Percentiles rank a stretch among this genome's conserved stretches.
These are phyloP conservation scores for Camponotus fellah DNA, from an alignment of 2,888 invertebrate species.

Conservation along the genomic window DNA sequence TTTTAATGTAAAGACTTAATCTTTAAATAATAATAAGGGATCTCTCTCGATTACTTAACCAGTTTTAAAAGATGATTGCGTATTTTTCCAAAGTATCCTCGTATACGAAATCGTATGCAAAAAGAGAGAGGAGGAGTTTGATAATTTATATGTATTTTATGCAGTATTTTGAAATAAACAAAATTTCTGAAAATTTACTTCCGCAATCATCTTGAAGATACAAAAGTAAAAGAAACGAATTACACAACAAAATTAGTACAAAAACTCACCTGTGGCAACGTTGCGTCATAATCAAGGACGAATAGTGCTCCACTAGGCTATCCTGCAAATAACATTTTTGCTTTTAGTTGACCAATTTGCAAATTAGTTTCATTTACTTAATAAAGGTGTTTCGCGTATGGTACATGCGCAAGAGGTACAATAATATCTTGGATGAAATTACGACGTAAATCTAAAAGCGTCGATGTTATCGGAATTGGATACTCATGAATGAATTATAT, in stretches of 20 bases:
- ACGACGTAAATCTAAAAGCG: slow-evolving; percentile 10
- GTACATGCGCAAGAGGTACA: neutral
- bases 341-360: neutral
- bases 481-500: neutral
- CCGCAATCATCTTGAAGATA: neutral
- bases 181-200: slow-evolving; percentile 1
- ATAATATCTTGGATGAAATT: neutral
- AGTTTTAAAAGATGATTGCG: neutral
- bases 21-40: neutral
- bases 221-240: neutral
- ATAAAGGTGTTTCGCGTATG: neutral
- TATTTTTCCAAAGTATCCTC: neutral
- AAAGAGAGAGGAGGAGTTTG: neutral
- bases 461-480: slow-evolving; percentile 13
- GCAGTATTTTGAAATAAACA: neutral
- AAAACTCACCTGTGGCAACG: slow-evolving; percentile 1
- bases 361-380: neutral
- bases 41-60: neutral
- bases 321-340: slow-evolving; percentile 15
- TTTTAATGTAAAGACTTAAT: slow-evolving; percentile 14
- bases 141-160: slow-evolving; percentile 2
- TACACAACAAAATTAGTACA: neutral
- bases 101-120: neutral
- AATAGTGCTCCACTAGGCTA: neutral
- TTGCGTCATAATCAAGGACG: neutral